These are phyloP conservation scores for Achatina immaculata DNA, from an alignment of 1,140 invertebrate species.

Conservation along the genomic window DNA sequence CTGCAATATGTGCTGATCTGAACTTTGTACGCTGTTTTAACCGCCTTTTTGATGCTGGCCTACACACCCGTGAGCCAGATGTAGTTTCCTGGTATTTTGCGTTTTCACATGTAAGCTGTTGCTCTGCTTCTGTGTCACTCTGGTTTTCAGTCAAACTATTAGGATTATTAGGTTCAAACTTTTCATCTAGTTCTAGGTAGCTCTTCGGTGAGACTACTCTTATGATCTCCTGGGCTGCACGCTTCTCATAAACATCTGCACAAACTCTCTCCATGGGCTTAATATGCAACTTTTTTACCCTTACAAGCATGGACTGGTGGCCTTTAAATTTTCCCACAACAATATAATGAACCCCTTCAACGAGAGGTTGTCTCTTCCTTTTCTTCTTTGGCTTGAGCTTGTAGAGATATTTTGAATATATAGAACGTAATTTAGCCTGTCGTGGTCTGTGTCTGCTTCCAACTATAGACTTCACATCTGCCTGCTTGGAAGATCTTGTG, in stretches of 20 bases:
- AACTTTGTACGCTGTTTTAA: not conserved
- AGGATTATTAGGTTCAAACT: not conserved
- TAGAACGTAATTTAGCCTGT: not conserved
- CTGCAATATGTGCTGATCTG: not conserved
- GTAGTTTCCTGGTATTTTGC: not conserved
- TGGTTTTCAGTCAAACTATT: not conserved
- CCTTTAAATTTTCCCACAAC: slow-evolving; percentile 63
- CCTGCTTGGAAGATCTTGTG: not conserved
- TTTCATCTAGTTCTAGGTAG: not conserved
- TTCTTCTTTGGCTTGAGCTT: not conserved
- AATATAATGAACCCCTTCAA: slow-evolving; percentile 56
- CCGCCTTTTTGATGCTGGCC: not conserved
- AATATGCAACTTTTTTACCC: slow-evolving; percentile 49
- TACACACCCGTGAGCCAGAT: not conserved
- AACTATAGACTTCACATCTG: not conserved
- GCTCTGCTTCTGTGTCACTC: not conserved
- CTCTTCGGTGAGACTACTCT: not conserved
- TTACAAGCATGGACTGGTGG: slow-evolving; percentile 54
- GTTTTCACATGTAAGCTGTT: not conserved
- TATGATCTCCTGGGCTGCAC: not conserved
- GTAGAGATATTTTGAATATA: not conserved
- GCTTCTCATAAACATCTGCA: slow-evolving; percentile 38
- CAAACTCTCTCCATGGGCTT: slow-evolving; percentile 43
- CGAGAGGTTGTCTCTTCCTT: slow-evolving; percentile 21
- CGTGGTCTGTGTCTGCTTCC: not conserved